Conservation (phyloP, 2,113 vertebrate species). For the Perognathus longimembris region DNA sequence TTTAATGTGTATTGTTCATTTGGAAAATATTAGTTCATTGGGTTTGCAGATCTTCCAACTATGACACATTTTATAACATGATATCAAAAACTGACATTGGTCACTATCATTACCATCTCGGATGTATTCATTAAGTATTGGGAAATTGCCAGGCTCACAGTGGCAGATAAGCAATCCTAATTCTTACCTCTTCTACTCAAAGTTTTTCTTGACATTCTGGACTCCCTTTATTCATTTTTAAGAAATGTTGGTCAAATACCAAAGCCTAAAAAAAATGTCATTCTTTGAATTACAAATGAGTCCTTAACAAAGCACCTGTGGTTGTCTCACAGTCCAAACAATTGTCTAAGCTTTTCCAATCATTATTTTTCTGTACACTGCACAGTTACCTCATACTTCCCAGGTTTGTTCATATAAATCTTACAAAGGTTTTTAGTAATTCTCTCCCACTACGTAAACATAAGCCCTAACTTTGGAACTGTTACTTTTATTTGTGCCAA, state of each 20-base stretch:
- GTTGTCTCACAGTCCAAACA: background rate
- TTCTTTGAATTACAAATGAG: background rate
- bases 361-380: background rate
- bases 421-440: background rate
- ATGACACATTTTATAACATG: background rate
- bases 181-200: background rate
- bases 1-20: background rate
- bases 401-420: background rate
- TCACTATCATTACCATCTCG: background rate
- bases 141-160: background rate
- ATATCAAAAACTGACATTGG: background rate
- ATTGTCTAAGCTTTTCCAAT: background rate
- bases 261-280: constrained; percentile 8
- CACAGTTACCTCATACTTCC: background rate
- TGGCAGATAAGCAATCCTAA: background rate
- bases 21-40: background rate
- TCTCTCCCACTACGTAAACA: background rate
- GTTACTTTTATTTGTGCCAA: background rate
- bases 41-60: constrained; percentile 24
- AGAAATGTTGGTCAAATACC: background rate
- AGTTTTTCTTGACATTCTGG: constrained; percentile 1
- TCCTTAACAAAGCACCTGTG: background rate
- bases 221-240: background rate
- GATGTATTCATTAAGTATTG: background rate
- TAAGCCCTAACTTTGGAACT: background rate